These are phyloP conservation scores for Aphelocoma californica DNA, from an alignment of 2,797 vertebrate genomes.

Conservation along the genomic window DNA sequence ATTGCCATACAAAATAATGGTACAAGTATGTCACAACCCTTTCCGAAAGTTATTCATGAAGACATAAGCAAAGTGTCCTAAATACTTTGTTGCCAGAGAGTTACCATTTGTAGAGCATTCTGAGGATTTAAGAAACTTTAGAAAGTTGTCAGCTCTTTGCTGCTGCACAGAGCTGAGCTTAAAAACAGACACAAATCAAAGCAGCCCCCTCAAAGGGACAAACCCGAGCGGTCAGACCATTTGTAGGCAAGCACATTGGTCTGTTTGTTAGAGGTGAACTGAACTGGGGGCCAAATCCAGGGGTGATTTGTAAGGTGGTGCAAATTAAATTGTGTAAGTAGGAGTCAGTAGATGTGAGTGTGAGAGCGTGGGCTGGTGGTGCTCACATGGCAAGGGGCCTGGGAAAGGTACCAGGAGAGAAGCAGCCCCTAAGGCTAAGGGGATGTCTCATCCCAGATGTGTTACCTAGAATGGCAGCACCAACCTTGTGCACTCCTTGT, in stretches of 20 bases:
- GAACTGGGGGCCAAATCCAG: neutral
- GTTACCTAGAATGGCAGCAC: neutral
- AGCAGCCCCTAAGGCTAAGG: neutral
- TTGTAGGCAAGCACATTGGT: neutral
- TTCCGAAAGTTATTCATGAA: slow-evolving; percentile 43
- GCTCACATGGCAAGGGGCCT: neutral
- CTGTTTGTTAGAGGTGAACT: neutral
- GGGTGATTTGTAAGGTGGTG: neutral
- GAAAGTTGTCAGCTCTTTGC: slow-evolving; percentile 24
- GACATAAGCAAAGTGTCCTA: slow-evolving; percentile 24
- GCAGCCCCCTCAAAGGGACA: neutral
- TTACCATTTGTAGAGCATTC: neutral
- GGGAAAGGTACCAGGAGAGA: neutral
- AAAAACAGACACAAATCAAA: neutral
- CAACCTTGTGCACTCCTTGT: neutral
- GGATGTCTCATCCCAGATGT: neutral
- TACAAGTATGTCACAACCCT: slow-evolving; percentile 67
- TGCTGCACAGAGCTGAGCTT: neutral
- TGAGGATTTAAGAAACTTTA: slow-evolving; percentile 26
- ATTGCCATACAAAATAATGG: slow-evolving; percentile 63
- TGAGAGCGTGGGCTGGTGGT: neutral
- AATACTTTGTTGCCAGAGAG: slow-evolving; percentile 5
- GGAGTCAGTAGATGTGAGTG: neutral
- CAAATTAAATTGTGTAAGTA: neutral
- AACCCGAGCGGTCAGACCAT: rapidly evolving